Percentiles rank a stretch among this genome's conserved stretches.
These are phyloP conservation scores for Neogale vison DNA, from an alignment of 2,113 vertebrate genomes.

Conservation along the genomic window DNA sequence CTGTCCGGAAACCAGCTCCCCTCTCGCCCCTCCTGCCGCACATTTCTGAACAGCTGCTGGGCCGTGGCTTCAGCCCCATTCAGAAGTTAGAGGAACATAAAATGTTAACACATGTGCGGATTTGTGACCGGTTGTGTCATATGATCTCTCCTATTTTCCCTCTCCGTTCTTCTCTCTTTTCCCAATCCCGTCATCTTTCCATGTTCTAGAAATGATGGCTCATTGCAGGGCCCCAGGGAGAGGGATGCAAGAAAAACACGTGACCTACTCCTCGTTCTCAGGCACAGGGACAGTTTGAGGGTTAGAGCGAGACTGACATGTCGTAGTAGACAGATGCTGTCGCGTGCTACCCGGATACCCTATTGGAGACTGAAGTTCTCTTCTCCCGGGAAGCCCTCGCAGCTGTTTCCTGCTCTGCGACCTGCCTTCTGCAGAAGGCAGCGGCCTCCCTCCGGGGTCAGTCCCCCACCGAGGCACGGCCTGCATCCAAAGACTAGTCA, in stretches of 20 bases:
- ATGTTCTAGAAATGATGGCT: conserved; percentile 26
- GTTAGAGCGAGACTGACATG: neutral
- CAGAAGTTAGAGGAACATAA: conserved; percentile 26
- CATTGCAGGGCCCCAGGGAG: neutral
- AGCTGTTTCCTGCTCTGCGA: neutral
- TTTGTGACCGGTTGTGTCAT: neutral
- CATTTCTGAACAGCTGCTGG: neutral
- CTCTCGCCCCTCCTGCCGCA: neutral
- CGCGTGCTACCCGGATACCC: neutral
- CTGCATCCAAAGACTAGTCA: neutral
- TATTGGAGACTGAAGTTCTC: neutral
- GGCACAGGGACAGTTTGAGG: neutral
- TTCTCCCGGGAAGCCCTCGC: neutral
- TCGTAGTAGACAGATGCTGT: neutral
- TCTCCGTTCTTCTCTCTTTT: neutral
- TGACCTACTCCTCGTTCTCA: neutral
- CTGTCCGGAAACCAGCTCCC: neutral
- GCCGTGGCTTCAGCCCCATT: neutral
- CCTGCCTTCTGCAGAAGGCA: neutral
- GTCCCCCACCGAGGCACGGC: too few relatives aligned
- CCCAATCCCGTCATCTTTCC: neutral
- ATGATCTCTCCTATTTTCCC: neutral
- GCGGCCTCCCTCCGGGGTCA: neutral
- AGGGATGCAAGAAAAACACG: neutral
- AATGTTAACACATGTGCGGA: neutral